A percentile compares a stretch with the other conserved stretches of the same genome.
These are phyloP conservation scores for Acyrthosiphon pisum DNA, from an alignment of 1,140 invertebrate genomes.

Conservation along the genomic window DNA sequence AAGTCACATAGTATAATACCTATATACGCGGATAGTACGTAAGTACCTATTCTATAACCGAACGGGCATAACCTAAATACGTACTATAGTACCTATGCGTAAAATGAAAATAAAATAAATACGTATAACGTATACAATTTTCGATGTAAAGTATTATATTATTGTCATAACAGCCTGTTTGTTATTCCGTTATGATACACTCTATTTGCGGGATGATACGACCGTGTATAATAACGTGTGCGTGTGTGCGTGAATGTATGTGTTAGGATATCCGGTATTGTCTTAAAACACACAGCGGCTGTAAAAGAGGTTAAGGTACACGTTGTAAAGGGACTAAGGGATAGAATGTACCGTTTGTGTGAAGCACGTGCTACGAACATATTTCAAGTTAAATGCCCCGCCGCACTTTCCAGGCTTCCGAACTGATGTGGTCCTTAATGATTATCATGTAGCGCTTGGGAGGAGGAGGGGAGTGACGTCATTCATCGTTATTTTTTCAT, in stretches of 20 bases:
- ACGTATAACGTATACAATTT: neutral
- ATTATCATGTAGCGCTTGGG: neutral
- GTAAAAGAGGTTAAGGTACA: constrained; percentile 43
- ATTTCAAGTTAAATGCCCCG: constrained; percentile 53
- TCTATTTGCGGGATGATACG: neutral
- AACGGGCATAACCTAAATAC: neutral
- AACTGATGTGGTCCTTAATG: neutral
- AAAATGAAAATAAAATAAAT: neutral
- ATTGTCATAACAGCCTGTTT: constrained; percentile 35
- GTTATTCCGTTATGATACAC: constrained; percentile 37
- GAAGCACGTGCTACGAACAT: constrained; percentile 50
- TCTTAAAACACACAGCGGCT: constrained; percentile 14
- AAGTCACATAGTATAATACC: neutral
- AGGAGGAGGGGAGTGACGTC: neutral
- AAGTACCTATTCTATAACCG: neutral
- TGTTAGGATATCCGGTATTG: constrained; percentile 45
- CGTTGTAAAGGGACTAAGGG: neutral
- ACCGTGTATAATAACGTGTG: neutral
- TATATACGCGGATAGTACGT: no score
- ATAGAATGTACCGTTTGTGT: neutral
- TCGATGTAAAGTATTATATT: constrained; percentile 21
- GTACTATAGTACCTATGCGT: neutral
- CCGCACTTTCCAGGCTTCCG: neutral
- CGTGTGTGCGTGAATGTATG: neutral
- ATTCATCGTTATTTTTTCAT: constrained; percentile 2